Conservation (phyloP, 2,888 invertebrate species). For the Dorcus hopei region DNA sequence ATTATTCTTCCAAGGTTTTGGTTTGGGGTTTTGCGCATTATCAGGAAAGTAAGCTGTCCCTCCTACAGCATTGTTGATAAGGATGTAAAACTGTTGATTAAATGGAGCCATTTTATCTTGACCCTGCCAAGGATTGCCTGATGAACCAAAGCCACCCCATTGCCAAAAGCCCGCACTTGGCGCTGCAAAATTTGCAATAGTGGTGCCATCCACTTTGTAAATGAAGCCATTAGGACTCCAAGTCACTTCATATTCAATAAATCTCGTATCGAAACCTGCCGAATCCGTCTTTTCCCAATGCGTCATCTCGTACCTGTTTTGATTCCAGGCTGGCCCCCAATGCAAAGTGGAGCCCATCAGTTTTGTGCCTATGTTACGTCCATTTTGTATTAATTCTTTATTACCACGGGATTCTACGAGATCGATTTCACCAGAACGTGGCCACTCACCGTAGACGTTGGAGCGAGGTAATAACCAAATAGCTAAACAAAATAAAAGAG, state of each 20-base stretch:
- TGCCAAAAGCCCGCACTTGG: conserved; percentile 65
- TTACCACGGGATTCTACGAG: conserved; percentile 66
- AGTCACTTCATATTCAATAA: conserved; percentile 64
- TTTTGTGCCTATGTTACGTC: conserved; percentile 57
- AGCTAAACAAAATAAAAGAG: conserved; percentile 47
- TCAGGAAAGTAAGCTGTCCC: conserved; percentile 68
- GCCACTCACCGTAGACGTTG: conserved; percentile 67
- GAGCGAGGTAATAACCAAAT: conserved; percentile 67
- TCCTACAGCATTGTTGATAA: conserved; percentile 66
- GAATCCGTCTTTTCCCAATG: conserved; percentile 46
- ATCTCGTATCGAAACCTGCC: conserved; percentile 55
- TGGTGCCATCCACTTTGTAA: conserved; percentile 55
- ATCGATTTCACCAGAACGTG: conserved; percentile 71
- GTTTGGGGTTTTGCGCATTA: conserved; percentile 51
- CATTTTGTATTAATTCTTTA: conserved; percentile 45
- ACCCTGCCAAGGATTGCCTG: conserved; percentile 59
- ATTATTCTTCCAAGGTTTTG: conserved; percentile 61
- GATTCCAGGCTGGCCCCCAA: conserved; percentile 59
- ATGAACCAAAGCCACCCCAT: conserved; percentile 54
- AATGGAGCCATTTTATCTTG: conserved; percentile 64
- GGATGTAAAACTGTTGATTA: conserved; percentile 64
- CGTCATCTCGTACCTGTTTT: conserved; percentile 56
- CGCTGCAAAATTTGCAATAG: conserved; percentile 53
- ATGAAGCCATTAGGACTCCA: conserved; percentile 59
- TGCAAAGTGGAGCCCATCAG: conserved; percentile 62